Percentiles rank a stretch among this genome's conserved stretches.
Evolutionary conservation across 2,888 invertebrate species (phyloP).

Genomic region (Drosophila anceps): DNA sequence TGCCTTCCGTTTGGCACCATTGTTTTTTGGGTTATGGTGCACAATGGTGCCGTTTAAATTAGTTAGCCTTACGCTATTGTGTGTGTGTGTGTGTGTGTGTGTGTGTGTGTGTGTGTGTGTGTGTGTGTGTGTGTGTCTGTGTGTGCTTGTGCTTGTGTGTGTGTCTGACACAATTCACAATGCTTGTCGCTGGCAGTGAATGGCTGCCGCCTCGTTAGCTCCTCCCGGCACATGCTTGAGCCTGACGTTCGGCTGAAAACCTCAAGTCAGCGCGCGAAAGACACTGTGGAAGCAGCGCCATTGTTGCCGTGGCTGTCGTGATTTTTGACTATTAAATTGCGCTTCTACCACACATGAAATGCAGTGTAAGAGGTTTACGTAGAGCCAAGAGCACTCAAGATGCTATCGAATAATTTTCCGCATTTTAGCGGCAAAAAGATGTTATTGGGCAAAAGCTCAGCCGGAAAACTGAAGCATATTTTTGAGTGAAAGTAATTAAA

Average conservation of each 20-base stretch:
- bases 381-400: background rate
- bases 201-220: constrained; percentile 27
- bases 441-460: too few relatives aligned
- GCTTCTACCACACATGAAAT: constrained; percentile 13
- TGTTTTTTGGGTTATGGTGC: constrained; percentile 72
- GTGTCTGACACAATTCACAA: constrained; percentile 69
- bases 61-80: constrained; percentile 66
- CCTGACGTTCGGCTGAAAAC: constrained; percentile 10
- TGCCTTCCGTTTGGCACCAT: constrained; percentile 69
- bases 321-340: constrained; percentile 45
- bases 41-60: constrained; percentile 79
- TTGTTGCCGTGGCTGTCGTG: constrained; percentile 46
- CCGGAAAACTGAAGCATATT: background rate
- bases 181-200: constrained; percentile 53
- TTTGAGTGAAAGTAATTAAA: too few relatives aligned
- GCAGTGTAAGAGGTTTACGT: background rate
- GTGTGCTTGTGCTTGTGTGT: too few relatives aligned
- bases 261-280: constrained; percentile 41
- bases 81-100: constrained; percentile 24
- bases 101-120: constrained; percentile 58
- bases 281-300: constrained; percentile 29
- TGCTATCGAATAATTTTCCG: constrained; percentile 2
- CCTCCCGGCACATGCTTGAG: constrained; percentile 8
- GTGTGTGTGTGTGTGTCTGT: constrained; percentile 21
- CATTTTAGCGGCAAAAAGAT: background rate